Evolutionary conservation across 2,888 invertebrate genomes (phyloP), one percentile per base, ranked within the genome.

Genomic region (Crematogaster levior): DNA sequence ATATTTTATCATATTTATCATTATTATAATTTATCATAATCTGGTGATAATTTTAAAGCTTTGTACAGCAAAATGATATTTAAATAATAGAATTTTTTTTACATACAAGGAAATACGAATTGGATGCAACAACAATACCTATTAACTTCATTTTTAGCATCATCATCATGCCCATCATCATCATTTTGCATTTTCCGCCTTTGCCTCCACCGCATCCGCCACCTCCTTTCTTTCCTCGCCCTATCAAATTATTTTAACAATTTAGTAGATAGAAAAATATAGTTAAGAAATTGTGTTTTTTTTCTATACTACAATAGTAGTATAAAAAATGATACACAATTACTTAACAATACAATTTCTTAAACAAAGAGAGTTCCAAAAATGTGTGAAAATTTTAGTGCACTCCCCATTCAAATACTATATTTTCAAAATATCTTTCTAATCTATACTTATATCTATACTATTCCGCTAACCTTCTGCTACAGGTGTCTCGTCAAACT

Each of bases 121-220:
- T 4, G 18, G 46, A 58, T n/a, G 66, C 9, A 48, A 61, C 2
- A 56, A 80, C 43, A 48, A 90, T 93, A 92, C 96, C 96, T 95
- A 96, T 95, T 94, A 96, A 95, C 58, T 96, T 94, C 92, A 96
- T 96, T 95, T 96, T 96, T 90, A 96, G 95, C 95, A 96, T 96
- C 85, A 95, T 95, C 95, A 96, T 94, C 95, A 96, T 95, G 10
- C 95, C 95, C 95, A 96, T 96, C 96, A 96, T 96, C 95, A 96
- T 96, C 95, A 96, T 96, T 84, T 96, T 96, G 91, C 96, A 96
- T 91, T 95, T 95, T 1, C 95, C 95, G 5, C 86, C 85, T 21
- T 82, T 82, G 4, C 92, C 93, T 0, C 91, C 90, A 0, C 90
- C 90, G 43, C 43, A 9, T 1, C 95, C 94, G 0, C 94, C 95